phyloP scores from a whole-genome alignment of 1,140 invertebrate species.

The Nasonia giraulti region DNA sequence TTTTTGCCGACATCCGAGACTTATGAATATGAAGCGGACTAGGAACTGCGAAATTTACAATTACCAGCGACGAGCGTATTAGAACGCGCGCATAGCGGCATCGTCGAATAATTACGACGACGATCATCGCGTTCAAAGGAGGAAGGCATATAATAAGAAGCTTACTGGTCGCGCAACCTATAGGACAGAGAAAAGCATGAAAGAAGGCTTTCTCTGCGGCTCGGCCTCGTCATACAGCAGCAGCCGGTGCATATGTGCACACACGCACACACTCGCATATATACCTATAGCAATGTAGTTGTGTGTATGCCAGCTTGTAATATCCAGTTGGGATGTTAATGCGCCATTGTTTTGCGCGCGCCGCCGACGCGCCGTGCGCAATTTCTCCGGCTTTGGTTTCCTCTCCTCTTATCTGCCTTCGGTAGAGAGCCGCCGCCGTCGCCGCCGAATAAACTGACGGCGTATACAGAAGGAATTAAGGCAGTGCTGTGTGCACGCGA shows the following conservation, averaged over 20 bases:
- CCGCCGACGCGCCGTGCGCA: slow-evolving; percentile 44
- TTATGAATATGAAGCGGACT: slow-evolving; percentile 41
- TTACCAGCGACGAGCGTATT: slow-evolving; percentile 6
- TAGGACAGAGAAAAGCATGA: neutral
- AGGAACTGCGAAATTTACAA: slow-evolving; percentile 33
- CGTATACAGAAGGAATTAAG: slow-evolving; percentile 51
- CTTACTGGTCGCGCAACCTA: neutral
- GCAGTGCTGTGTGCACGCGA: neutral
- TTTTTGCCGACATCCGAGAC: neutral
- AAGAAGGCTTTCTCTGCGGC: neutral
- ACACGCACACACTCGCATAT: slow-evolving; percentile 38
- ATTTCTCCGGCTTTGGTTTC: slow-evolving; percentile 40
- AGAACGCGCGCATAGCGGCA: neutral
- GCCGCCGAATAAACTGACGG: slow-evolving; percentile 58
- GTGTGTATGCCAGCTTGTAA: slow-evolving; percentile 54
- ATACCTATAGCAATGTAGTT: neutral
- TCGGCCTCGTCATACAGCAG: slow-evolving; percentile 45
- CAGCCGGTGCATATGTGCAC: slow-evolving; percentile 27
- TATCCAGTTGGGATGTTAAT: slow-evolving; percentile 62
- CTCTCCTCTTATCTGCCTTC: slow-evolving; percentile 55
- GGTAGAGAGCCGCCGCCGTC: slow-evolving; percentile 35
- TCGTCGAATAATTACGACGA: slow-evolving; percentile 42
- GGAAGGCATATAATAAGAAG: neutral
- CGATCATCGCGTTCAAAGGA: slow-evolving; percentile 21
- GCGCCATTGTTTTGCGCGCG: slow-evolving; percentile 58